These are phyloP conservation scores for Ridgeia piscesae DNA, from an alignment of 1,140 invertebrate genomes.

Conservation along the genomic window DNA sequence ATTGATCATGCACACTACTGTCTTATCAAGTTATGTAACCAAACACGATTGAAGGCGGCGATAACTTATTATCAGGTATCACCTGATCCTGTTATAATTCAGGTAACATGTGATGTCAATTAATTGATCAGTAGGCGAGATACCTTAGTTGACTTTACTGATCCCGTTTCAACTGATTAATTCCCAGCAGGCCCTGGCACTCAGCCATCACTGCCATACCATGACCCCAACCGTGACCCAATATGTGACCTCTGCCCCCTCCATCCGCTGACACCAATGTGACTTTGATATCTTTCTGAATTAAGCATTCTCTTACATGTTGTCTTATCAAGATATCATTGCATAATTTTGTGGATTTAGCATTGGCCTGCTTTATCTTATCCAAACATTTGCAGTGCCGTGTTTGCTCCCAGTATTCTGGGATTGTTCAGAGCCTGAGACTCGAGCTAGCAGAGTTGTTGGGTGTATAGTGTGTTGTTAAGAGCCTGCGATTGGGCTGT, in stretches of 20 bases:
- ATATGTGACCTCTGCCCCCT: neutral
- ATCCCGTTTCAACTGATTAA: neutral
- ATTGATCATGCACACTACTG: neutral
- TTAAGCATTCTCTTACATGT: neutral
- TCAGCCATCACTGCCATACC: too few relatives aligned
- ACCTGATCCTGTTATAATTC: neutral
- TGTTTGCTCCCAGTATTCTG: neutral
- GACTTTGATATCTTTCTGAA: neutral
- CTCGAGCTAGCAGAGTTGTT: neutral
- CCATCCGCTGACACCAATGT: neutral
- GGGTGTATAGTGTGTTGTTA: neutral
- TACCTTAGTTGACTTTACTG: neutral
- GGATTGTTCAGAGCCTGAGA: neutral
- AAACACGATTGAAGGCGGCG: neutral
- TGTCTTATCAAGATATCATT: neutral
- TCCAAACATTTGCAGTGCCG: neutral
- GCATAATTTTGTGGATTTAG: neutral
- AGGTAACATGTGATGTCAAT: neutral
- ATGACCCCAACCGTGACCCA: neutral
- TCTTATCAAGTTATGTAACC: neutral
- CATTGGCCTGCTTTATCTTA: neutral
- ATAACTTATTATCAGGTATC: neutral
- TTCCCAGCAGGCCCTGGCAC: neutral
- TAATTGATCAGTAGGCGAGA: neutral
- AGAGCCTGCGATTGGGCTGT: too few relatives aligned